Evolutionary conservation across 2,888 invertebrate genomes (phyloP).

Genomic region (Habrosyne pyritoides): DNA sequence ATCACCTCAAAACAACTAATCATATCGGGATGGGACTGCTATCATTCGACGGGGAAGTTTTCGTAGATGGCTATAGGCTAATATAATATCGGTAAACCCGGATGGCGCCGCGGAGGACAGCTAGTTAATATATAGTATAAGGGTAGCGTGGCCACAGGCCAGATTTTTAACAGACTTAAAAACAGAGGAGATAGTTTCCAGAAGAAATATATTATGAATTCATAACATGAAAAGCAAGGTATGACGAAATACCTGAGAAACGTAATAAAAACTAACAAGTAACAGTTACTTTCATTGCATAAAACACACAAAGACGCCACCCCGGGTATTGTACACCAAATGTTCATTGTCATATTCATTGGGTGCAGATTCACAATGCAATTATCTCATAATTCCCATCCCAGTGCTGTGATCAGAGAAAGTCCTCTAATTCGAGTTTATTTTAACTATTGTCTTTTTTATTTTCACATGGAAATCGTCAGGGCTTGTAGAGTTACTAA

Average conservation of each 20-base stretch:
- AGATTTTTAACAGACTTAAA: too few relatives aligned
- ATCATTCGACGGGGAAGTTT: too few relatives aligned
- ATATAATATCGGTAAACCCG: too few relatives aligned
- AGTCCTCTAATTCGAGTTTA: conserved; percentile 40
- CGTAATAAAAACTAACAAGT: conserved; percentile 35
- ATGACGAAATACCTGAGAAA: conserved; percentile 30
- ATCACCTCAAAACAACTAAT: too few relatives aligned
- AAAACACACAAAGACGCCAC: conserved; percentile 45
- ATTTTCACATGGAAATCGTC: conserved; percentile 40
- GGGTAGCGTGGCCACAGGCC: too few relatives aligned
- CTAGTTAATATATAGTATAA: too few relatives aligned
- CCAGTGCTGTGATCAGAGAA: conserved; percentile 38
- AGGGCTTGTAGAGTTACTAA: conserved; percentile 19
- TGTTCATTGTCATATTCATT: neutral
- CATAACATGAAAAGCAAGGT: conserved; percentile 27
- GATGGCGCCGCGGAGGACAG: too few relatives aligned
- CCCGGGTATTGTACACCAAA: conserved; percentile 54
- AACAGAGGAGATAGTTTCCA: too few relatives aligned
- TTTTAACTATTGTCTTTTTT: conserved; percentile 36
- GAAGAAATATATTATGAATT: too few relatives aligned
- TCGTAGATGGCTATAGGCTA: too few relatives aligned
- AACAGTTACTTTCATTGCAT: conserved; percentile 74
- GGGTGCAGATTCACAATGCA: neutral
- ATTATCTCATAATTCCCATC: conserved; percentile 28
- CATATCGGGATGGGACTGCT: too few relatives aligned